These are phyloP conservation scores for Hartigia nigra DNA, from an alignment of 2,888 invertebrate species.

Conservation along the genomic window DNA sequence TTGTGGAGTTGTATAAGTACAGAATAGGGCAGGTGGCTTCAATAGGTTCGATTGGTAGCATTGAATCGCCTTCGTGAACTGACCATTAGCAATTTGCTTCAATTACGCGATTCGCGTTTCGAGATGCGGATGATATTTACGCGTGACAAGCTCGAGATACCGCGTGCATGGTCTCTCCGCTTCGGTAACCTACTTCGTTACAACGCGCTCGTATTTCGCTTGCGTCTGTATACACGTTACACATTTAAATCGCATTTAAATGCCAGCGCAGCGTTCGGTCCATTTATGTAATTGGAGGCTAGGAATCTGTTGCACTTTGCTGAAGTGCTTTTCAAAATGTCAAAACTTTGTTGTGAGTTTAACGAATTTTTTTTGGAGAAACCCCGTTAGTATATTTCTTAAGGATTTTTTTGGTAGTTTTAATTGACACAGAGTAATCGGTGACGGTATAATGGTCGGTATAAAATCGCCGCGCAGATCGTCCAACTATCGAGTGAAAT, in stretches of 20 bases:
- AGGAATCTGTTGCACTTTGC: background rate
- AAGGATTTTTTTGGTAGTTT: background rate
- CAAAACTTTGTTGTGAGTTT: background rate
- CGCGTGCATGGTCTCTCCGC: constrained; percentile 38
- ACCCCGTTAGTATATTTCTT: background rate
- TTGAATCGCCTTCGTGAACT: constrained; percentile 21
- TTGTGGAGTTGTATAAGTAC: background rate
- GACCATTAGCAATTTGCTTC: constrained; percentile 57
- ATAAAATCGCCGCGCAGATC: background rate
- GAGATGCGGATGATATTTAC: constrained; percentile 57
- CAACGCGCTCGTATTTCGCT: background rate
- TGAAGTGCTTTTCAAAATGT: background rate
- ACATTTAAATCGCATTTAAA: background rate
- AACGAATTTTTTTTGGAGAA: background rate
- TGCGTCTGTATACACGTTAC: background rate
- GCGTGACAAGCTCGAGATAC: constrained; percentile 38
- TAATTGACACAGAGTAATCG: background rate
- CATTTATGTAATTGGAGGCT: background rate
- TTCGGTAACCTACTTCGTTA: constrained; percentile 41
- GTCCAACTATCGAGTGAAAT: background rate
- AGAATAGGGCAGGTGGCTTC: background rate
- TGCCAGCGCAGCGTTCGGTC: background rate
- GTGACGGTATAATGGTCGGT: background rate
- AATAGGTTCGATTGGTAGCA: background rate
- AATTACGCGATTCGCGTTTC: constrained; percentile 54